Evolutionary conservation across 2,113 vertebrate genomes (phyloP).

Genomic region (Thalassoma bifasciatum): DNA sequence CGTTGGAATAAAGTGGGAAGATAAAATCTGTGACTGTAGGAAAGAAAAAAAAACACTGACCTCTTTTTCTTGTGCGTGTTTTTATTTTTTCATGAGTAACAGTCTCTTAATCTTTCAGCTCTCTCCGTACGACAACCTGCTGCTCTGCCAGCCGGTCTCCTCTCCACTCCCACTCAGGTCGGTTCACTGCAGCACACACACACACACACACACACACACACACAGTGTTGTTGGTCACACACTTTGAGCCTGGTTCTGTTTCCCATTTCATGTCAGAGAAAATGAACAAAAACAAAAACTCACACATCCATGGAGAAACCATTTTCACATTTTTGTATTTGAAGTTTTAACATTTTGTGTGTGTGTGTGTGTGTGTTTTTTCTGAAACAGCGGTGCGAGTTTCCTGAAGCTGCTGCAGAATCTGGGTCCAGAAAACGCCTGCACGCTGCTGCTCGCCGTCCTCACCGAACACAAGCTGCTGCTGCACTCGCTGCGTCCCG

Average conservation of each 20-base stretch:
- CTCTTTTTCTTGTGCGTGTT: no score
- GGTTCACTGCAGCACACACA: conserved; percentile 10
- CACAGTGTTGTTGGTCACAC: no score
- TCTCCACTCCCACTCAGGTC: conserved; percentile 94
- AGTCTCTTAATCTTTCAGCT: conserved; percentile 80
- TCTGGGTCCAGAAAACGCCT: conserved; percentile 88
- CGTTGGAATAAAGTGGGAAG: no score
- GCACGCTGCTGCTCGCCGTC: conserved; percentile 88
- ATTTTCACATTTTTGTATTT: no score
- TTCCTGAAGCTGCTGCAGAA: conserved; percentile 95
- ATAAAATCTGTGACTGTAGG: no score
- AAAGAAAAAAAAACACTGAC: no score
- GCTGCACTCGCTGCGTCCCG: conserved; percentile 91
- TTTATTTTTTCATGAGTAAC: not conserved
- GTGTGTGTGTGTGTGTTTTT: conserved; percentile 18
- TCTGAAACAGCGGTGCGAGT: conserved; percentile 87
- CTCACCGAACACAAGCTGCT: conserved; percentile 94
- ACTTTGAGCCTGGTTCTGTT: no score
- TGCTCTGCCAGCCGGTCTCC: conserved; percentile 94
- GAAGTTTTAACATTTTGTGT: not conserved
- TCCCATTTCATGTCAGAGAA: no score
- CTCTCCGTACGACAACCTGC: conserved; percentile 93
- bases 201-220: no score
- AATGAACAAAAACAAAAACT: no score
- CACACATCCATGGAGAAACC: no score